Percentiles rank a stretch among this genome's conserved stretches.
Evolutionary conservation across 2,113 vertebrate species (phyloP).

Genomic region (Chrysochloris asiatica): DNA sequence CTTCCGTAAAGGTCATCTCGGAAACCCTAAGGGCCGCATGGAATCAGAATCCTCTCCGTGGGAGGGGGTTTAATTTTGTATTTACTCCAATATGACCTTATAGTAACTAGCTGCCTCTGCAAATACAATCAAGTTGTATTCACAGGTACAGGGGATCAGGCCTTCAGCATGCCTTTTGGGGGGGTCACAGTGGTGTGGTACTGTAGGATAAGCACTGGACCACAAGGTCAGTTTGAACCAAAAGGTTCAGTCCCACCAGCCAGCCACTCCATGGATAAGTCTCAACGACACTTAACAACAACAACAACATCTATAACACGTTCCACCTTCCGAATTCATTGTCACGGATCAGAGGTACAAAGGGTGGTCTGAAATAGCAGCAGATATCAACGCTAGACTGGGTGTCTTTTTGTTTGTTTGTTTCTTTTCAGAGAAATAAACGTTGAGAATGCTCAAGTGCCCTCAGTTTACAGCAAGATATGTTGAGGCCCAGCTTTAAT

Average conservation of each 20-base stretch:
- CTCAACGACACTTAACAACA: too few species aligned
- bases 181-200: too few species aligned
- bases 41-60: too few species aligned
- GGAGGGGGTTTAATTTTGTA: too few species aligned
- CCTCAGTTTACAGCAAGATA: not conserved
- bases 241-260: too few species aligned
- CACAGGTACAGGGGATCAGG: not conserved
- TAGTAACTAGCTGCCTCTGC: not conserved
- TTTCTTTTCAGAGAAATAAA: not conserved
- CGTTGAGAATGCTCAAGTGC: not conserved
- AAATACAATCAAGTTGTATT: not conserved
- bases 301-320: not conserved
- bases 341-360: not conserved
- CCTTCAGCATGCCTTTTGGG: not conserved
- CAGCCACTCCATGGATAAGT: too few species aligned
- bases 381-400: rapidly evolving
- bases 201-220: too few species aligned
- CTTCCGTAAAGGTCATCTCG: too few species aligned
- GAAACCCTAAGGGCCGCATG: too few species aligned
- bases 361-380: not conserved
- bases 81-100: not conserved
- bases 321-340: rapidly evolving
- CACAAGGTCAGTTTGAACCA: too few species aligned
- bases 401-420: too few species aligned
- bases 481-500: not conserved